phyloP scores from a whole-genome alignment of 35 echinoderm and acorn worm species.

The Stichopus chloronotus region DNA sequence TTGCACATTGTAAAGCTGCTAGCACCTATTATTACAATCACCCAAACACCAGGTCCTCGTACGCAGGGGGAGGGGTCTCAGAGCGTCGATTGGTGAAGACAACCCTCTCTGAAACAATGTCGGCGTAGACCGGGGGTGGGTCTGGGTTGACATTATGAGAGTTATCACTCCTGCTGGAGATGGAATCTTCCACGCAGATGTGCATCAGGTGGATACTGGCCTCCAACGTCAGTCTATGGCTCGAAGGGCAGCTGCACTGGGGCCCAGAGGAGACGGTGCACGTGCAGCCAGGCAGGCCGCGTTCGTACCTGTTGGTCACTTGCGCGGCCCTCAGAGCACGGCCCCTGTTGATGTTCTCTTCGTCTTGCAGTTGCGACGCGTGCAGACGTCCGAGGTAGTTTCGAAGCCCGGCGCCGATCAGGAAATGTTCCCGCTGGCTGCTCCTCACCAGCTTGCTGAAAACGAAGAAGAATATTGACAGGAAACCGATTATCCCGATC shows the following conservation, averaged over 20 bases:
- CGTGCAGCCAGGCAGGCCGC: neutral
- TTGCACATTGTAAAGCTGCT: neutral
- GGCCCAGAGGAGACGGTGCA: neutral
- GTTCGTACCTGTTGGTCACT: neutral
- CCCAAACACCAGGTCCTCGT: slow-evolving; percentile 1
- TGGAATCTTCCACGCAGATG: slow-evolving; percentile 21
- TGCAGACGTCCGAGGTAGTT: slow-evolving; percentile 19
- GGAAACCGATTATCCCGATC: slow-evolving; percentile 19
- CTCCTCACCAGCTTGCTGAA: slow-evolving; percentile 2
- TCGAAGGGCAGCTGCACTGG: slow-evolving; percentile 19
- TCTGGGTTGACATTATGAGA: neutral
- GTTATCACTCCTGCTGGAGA: slow-evolving; percentile 7
- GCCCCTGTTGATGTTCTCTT: slow-evolving; percentile 3
- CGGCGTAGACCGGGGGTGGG: slow-evolving; percentile 19
- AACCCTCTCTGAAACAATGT: neutral
- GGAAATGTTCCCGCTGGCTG: slow-evolving; percentile 2
- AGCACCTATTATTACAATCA: neutral
- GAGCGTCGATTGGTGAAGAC: neutral
- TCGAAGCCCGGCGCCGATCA: neutral
- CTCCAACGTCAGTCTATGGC: neutral
- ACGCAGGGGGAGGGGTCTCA: slow-evolving; percentile 13
- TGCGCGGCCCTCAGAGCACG: slow-evolving; percentile 3
- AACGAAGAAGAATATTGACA: slow-evolving; percentile 15
- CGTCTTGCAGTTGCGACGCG: slow-evolving; percentile 1
- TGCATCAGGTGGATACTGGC: slow-evolving; percentile 34